Base-by-base conservation (phyloP, 2,797 vertebrate genomes). In the Amphiprion clarkii region DNA sequence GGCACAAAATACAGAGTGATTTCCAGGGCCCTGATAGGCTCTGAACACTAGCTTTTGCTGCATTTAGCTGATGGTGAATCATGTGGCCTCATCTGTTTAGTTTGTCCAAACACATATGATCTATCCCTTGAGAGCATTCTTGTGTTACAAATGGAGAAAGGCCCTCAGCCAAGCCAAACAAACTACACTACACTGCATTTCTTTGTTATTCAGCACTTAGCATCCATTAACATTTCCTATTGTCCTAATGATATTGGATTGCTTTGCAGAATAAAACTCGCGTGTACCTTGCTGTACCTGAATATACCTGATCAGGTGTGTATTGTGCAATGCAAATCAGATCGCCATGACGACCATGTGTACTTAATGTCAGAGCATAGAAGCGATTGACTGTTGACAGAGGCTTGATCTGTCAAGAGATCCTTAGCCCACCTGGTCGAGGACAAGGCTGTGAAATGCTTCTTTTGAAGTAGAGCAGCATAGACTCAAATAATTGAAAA, bases 261-360 rank as follows among this genome's bases (percentile, higher is more conserved):
- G 60, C 36, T 76, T 71, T 63, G 14, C 59, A 65, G 5, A 67
- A 25, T 73, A 66, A 42, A 48, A 66, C 36, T 52, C 25, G 40
- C 17, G n/a, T 33, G 14, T 67, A 14, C 27, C 65, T 70, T 42
- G 9, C 48, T 81, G 66, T 87, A 57, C 65, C 23, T 39, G 55
- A 57, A 13, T 79, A 67, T 84, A 54, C 54, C 27, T 54, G 55
- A 63, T 48, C 61, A 46, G 59, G 39, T 78, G 59, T 56, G 10
- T 19, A 19, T 85, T 78, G 67, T 87, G 76, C 62, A 42, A 73
- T 82, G 79, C 65, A 87, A 82, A 87, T 81, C n/a, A 31, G 42
- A 71, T 86, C 25, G 27, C 82, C 72, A 81, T 88, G 81, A 84
- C 56, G 85, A 90, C 87, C 5, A 1, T 51, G 42, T 76, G 62